Conservation (phyloP, 2,888 invertebrate genomes). For the Phlogophora meticulosa region DNA sequence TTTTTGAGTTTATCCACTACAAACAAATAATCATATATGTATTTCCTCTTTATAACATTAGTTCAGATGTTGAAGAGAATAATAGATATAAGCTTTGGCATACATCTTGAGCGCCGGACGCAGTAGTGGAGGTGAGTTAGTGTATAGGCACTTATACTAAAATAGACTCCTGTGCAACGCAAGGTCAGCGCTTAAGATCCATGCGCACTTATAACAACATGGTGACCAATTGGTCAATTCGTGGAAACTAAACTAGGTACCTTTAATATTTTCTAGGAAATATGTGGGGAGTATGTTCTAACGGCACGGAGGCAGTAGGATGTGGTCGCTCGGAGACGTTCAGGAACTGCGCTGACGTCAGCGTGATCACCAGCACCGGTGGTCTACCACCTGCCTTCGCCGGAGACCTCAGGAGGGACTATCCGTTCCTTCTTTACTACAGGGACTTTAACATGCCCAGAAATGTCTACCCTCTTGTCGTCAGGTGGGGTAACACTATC, state of each 20-base stretch:
- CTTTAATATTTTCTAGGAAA: constrained; percentile 90
- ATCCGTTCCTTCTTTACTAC: constrained; percentile 95
- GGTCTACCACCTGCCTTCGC: constrained; percentile 94
- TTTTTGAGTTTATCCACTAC: no score
- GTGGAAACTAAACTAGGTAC: not conserved
- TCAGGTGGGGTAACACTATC: constrained; percentile 89
- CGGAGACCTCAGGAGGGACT: constrained; percentile 90
- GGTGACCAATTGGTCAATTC: not conserved
- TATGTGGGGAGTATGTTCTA: constrained; percentile 97
- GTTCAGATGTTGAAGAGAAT: no score
- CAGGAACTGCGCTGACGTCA: constrained; percentile 97
- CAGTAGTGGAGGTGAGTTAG: no score
- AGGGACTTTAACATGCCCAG: constrained; percentile 93
- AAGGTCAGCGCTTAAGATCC: no score
- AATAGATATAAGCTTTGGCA: no score
- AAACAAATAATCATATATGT: no score
- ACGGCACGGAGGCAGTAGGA: constrained; percentile 96
- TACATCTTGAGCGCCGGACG: no score
- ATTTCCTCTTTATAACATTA: no score
- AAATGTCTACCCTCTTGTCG: constrained; percentile 94
- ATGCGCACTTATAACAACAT: no score
- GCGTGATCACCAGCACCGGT: constrained; percentile 95
- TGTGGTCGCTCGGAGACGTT: constrained; percentile 98
- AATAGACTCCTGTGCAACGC: no score
- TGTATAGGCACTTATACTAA: no score